Conservation (phyloP, 2,888 invertebrate species). For the Pyrochroa serraticornis region DNA sequence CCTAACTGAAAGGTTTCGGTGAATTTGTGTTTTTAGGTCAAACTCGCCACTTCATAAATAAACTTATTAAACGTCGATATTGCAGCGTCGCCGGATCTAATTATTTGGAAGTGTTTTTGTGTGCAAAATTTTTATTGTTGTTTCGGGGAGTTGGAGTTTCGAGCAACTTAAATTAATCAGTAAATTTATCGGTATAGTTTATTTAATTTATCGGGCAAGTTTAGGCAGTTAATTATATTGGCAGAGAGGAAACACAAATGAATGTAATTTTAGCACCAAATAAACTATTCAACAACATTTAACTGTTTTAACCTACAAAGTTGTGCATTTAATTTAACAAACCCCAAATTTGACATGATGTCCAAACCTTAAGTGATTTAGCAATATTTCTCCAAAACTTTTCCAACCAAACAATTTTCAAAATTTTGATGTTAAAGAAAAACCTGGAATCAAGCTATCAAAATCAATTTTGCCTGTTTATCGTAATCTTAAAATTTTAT, state of each 20-base stretch:
- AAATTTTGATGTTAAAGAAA: conserved; percentile 10
- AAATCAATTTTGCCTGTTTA: conserved; percentile 39
- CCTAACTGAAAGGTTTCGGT: no score
- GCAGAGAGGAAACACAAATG: conserved; percentile 8
- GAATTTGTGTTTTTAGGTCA: no score
- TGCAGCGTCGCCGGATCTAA: no score
- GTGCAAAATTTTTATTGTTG: no score
- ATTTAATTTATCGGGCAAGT: conserved; percentile 17
- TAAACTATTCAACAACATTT: conserved; percentile 20
- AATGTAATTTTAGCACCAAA: conserved; percentile 15
- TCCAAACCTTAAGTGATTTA: neutral
- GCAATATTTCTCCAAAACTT: neutral
- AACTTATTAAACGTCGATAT: no score
- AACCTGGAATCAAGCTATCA: conserved; percentile 14
- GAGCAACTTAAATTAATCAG: neutral
- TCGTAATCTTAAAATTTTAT: conserved; percentile 42
- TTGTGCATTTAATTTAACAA: neutral
- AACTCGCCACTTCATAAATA: no score
- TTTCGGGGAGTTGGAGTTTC: no score
- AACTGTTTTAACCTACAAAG: conserved; percentile 8
- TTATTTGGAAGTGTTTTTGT: no score
- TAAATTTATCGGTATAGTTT: conserved; percentile 12
- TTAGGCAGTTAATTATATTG: conserved; percentile 11
- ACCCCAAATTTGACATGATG: neutral
- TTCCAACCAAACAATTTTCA: conserved; percentile 2